phyloP scores from a whole-genome alignment of 2,113 vertebrate genomes.

The Tichodroma muraria region DNA sequence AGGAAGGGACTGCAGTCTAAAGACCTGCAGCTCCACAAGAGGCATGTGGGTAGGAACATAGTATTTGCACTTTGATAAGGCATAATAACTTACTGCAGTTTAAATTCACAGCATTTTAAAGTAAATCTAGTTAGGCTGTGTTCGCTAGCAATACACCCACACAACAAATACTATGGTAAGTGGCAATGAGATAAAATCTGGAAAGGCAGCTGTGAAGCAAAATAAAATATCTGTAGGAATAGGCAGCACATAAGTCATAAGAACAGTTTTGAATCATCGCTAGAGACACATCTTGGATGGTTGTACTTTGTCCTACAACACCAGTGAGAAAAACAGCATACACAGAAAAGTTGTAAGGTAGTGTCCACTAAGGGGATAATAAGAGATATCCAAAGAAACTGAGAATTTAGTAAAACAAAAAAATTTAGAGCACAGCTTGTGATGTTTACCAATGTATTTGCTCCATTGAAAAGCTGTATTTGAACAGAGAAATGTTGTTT shows the following conservation, averaged over 20 bases:
- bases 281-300: background rate
- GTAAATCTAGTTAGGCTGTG: conserved; percentile 26
- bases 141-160: conserved; percentile 19
- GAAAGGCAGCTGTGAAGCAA: background rate
- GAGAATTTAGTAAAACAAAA: background rate
- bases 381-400: background rate
- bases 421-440: background rate
- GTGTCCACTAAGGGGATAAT: background rate
- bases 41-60: background rate
- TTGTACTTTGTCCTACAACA: background rate
- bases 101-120: conserved; percentile 3
- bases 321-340: background rate
- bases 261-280: background rate
- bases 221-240: background rate
- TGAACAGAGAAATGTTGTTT: background rate
- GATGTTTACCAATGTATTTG: background rate
- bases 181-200: background rate
- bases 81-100: background rate
- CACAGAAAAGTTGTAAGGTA: background rate
- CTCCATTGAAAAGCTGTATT: background rate
- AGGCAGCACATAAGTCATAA: background rate
- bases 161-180: conserved; percentile 10
- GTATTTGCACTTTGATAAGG: conserved; percentile 16
- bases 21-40: background rate
- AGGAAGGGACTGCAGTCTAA: background rate